Base-by-base conservation (phyloP, 1,140 invertebrate genomes). In the Rhopalosiphum padi region DNA sequence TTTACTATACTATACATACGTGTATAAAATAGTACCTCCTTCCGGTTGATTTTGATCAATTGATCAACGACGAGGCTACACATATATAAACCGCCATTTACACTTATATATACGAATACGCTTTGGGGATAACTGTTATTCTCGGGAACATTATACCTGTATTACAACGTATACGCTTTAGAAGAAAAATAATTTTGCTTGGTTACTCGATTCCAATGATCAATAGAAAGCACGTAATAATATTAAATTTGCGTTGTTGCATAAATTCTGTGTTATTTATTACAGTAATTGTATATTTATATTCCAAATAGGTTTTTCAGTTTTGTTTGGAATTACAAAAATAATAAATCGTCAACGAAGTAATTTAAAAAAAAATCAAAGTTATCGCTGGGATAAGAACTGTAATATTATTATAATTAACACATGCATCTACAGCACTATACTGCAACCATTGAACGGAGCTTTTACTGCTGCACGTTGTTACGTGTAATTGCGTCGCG, bases 11-110 rank as follows among this genome's bases (percentile, higher is more conserved):
- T 37, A 22, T 37, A 83, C 23, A 23, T 18, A 51, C 8, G 0
- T 23, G 41, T 83, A 41, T 77, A 77, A 77, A 68, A 18, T n/a
- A 68, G 15, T n/a, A 35, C 30, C 60, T 77, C n/a, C 30, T 77
- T 77, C 60, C 60, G 60, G 60, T n/a, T n/a, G 60, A 77, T 77
- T 77, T n/a, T 77, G 60, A 77, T 77, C 60, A 77, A 77, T 77
- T 35, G 60, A 77, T 77, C 60, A 77, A 77, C 60, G 60, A n/a
- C 30, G 30, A 15, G n/a, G 60, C 30, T n/a, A 77, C 30, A 77
- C 60, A 77, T 68, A 77, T n/a, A 77, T 18, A 21, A 77, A 77
- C n/a, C 60, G n/a, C 4, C 30, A n/a, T n/a, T 77, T n/a, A 21
- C n/a, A 60, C 48, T 15, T 68, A 30, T 4, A 68, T n/a, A 5